These are phyloP conservation scores for Aplochiton taeniatus DNA, from an alignment of 2,797 vertebrate species.

Conservation along the genomic window DNA sequence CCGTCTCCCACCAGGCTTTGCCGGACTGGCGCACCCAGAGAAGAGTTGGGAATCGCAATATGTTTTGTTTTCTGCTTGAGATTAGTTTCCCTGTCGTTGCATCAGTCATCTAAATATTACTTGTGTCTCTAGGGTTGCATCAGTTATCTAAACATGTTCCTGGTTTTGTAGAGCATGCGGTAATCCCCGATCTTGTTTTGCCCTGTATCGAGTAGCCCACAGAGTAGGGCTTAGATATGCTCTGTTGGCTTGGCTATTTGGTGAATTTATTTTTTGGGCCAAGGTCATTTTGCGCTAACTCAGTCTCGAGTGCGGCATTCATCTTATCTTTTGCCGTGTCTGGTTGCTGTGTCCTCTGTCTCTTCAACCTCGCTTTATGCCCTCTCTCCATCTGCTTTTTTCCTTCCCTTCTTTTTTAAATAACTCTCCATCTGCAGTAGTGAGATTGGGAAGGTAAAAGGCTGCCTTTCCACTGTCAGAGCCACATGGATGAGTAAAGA, in stretches of 20 bases:
- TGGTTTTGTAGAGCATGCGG: no score
- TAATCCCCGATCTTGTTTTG: no score
- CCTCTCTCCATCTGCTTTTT: background rate
- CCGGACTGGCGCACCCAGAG: no score
- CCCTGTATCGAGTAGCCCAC: no score
- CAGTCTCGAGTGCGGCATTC: conserved; percentile 1
- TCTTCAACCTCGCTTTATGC: background rate
- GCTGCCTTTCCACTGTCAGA: conserved; percentile 12
- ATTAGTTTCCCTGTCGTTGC: no score
- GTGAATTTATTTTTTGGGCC: background rate
- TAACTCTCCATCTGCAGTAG: conserved; percentile 8
- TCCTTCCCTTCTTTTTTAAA: background rate
- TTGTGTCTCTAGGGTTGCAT: no score
- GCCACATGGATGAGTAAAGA: conserved; percentile 24
- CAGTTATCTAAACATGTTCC: no score
- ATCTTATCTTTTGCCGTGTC: conserved; percentile 20
- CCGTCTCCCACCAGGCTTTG: background rate
- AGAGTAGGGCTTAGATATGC: conserved; percentile 7
- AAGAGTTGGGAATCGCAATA: no score
- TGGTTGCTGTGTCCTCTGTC: conserved; percentile 2
- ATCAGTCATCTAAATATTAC: no score
- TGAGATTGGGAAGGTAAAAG: conserved; percentile 18
- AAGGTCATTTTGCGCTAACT: conserved; percentile 14
- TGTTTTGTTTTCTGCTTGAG: no score
- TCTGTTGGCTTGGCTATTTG: background rate